A percentile compares a stretch with the other conserved stretches of the same genome.
Evolutionary conservation across 2,113 vertebrate genomes (phyloP).

Genomic region (Ictalurus punctatus): DNA sequence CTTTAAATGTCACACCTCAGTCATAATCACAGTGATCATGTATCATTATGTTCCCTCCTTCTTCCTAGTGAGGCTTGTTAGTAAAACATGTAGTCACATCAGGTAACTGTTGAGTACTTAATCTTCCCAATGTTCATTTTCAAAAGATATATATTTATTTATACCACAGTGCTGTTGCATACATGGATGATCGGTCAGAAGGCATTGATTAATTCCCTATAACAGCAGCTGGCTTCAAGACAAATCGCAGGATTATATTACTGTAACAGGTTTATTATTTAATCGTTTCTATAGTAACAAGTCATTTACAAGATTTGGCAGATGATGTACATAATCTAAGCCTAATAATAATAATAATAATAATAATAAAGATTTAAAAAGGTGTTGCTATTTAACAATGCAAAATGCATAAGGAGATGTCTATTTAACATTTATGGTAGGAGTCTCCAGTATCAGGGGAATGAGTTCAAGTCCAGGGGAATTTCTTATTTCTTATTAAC

Average conservation of each 20-base stretch:
- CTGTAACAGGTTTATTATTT: neutral
- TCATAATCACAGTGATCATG: constrained; percentile 32
- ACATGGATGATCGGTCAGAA: neutral
- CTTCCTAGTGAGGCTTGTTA: constrained; percentile 18
- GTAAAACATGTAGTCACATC: constrained; percentile 28
- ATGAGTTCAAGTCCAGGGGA: neutral
- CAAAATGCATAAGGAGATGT: neutral
- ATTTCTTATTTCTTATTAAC: neutral
- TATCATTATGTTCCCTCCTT: constrained; percentile 33
- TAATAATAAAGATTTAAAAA: neutral
- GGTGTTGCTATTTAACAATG: neutral
- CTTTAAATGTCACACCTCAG: constrained; percentile 1
- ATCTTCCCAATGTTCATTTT: constrained; percentile 16
- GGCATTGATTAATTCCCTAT: neutral
- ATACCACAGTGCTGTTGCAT: neutral
- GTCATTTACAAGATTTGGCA: neutral
- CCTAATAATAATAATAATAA: no score
- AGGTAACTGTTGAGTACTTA: neutral
- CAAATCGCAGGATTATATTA: neutral
- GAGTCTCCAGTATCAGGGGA: neutral
- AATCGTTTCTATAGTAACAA: neutral
- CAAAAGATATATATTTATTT: neutral
- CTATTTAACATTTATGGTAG: neutral
- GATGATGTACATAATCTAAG: neutral
- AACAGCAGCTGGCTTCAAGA: neutral